These are phyloP conservation scores for Drosophila azteca DNA, from an alignment of 1,140 invertebrate genomes.

Conservation along the genomic window DNA sequence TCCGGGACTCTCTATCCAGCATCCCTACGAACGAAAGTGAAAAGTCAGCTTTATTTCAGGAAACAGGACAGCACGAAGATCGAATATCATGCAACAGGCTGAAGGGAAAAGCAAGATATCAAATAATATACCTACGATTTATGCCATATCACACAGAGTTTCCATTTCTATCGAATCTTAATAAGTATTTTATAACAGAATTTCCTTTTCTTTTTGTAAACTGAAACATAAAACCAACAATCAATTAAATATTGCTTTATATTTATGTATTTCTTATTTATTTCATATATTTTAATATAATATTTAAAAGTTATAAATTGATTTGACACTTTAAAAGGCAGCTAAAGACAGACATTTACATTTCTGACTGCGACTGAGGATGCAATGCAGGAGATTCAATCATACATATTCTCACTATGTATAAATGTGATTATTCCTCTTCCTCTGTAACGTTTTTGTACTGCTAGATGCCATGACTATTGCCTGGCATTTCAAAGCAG, in stretches of 20 bases:
- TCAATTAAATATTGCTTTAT: no score
- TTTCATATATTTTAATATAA: not conserved
- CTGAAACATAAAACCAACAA: no score
- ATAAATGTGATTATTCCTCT: no score
- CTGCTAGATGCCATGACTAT: slow-evolving; percentile 14
- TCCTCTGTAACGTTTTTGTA: not conserved
- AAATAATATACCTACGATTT: slow-evolving; percentile 29
- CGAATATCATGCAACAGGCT: slow-evolving; percentile 45
- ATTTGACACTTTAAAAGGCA: no score
- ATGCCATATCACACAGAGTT: not conserved
- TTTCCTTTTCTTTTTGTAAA: no score
- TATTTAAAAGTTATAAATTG: not conserved
- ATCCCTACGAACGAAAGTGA: slow-evolving; percentile 17
- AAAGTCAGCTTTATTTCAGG: slow-evolving; percentile 36
- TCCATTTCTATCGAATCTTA: no score
- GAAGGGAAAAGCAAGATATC: slow-evolving; percentile 4
- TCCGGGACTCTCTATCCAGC: slow-evolving; percentile 10
- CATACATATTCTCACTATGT: no score
- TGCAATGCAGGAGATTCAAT: not conserved
- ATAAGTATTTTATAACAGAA: no score
- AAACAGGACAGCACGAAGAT: slow-evolving; percentile 21
- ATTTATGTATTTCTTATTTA: no score
- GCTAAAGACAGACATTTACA: no score
- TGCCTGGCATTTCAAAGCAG: slow-evolving; percentile 25
- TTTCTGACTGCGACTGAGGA: no score